Evolutionary conservation across 2,797 vertebrate genomes (phyloP), one percentile per base, ranked within the genome.

Genomic region (Peromyscus eremicus): DNA sequence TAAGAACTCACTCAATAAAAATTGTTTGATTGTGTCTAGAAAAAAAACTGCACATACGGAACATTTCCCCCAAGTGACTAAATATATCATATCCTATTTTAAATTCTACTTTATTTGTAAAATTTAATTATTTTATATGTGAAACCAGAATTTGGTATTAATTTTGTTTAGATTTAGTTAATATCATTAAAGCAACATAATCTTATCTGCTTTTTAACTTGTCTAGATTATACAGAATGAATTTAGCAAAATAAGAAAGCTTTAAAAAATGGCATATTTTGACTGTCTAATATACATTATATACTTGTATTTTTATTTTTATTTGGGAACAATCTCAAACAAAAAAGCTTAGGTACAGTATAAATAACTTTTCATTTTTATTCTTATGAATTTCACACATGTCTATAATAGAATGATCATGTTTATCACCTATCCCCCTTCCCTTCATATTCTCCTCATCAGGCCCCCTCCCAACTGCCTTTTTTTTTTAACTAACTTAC

Each of bases 1-100:
- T 11, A 91, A 75, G 40, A 95, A 95, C 43, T 85, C 91, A 13
- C 8, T 73, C 1, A 79, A 73, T 83, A 46, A 89, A 75, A 88
- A 43, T 52, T 71, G 3, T 8, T 66, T 4, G n/a, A n/a, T 10
- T 93, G 5, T 66, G 0, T 21, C 4, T 76, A 80, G 43, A 82
- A 19, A 13, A 60, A 52, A 52, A 9, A 12, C 9, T 66, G 43
- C 4, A 14, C 32, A 82, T 25, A 9, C 71, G 25, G 52, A 82
- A 11, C 34, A 94, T 60, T 87, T 95, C 32, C 2, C 55, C 19
- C 32, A 96, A 71, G 70, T 37, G 37, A 94, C 6, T 66, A 91
- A 83, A 40, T 85, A 43, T 49, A 66, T 49, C 21, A 55, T 19
- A 10, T 82, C 68, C 89, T 82, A 16, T 94, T 93, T 94, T 81